A percentile compares a stretch with the other conserved stretches of the same genome.
These are phyloP conservation scores for Sebastes hubbsi DNA, from an alignment of 2,797 vertebrate species.

Conservation along the genomic window DNA sequence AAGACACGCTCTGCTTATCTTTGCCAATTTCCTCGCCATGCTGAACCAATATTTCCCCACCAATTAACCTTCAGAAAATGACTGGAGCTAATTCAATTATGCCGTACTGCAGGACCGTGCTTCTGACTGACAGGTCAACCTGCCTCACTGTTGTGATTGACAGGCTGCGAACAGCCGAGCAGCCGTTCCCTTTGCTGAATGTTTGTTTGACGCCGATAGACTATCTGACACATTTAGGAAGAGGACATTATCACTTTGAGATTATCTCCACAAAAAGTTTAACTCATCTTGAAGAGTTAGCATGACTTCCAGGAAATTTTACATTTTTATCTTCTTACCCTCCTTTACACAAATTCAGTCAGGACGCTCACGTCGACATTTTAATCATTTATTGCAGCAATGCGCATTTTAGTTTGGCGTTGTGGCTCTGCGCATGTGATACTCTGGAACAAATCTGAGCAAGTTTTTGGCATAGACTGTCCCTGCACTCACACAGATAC, in stretches of 20 bases:
- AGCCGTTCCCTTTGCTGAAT: constrained; percentile 31
- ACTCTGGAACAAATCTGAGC: not conserved
- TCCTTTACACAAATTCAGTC: not conserved
- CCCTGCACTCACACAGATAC: not conserved
- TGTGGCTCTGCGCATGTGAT: not conserved
- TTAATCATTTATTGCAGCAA: not conserved
- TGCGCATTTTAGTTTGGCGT: not conserved
- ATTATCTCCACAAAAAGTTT: constrained; percentile 53
- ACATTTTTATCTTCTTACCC: not conserved
- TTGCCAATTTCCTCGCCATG: constrained; percentile 51
- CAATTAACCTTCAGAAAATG: constrained; percentile 75
- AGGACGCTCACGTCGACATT: not conserved
- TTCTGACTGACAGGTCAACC: constrained; percentile 67
- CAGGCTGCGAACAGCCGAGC: constrained; percentile 45
- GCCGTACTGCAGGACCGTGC: constrained; percentile 13
- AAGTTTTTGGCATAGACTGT: not conserved
- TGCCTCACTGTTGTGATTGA: constrained; percentile 55
- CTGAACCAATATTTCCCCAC: constrained; percentile 48
- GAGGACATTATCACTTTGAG: constrained; percentile 55
- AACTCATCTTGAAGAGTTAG: constrained; percentile 9
- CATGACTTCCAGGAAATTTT: not conserved
- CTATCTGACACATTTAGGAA: constrained; percentile 48
- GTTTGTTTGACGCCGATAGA: constrained; percentile 44
- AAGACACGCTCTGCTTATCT: constrained; percentile 58
- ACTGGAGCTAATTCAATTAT: constrained; percentile 72